phyloP scores from a whole-genome alignment of 2,113 vertebrate genomes.

The Atrichornis clamosus region DNA sequence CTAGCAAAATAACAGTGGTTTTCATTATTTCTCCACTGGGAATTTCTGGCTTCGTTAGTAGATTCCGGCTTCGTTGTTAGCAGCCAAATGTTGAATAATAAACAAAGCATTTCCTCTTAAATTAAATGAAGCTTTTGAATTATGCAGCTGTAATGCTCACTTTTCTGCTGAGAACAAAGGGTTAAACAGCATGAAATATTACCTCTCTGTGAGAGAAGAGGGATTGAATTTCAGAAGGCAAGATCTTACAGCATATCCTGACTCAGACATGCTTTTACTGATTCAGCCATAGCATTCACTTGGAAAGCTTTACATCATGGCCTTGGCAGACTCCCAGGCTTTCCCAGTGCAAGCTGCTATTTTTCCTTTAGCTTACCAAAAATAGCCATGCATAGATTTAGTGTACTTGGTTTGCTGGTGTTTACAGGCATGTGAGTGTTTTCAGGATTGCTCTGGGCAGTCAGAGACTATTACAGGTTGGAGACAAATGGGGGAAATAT shows the following conservation, averaged over 20 bases:
- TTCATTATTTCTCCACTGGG: slow-evolving; percentile 58
- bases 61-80: not conserved
- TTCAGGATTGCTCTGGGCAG: slow-evolving; percentile 53
- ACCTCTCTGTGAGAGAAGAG: not conserved
- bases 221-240: slow-evolving; percentile 46
- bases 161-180: not conserved
- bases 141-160: not conserved
- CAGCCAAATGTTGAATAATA: slow-evolving; percentile 39
- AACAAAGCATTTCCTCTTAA: slow-evolving; percentile 39
- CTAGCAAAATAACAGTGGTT: slow-evolving; percentile 55
- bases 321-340: slow-evolving; percentile 71
- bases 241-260: slow-evolving; percentile 47
- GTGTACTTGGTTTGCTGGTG: slow-evolving; percentile 61
- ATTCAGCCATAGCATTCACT: slow-evolving; percentile 70
- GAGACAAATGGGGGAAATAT: not conserved
- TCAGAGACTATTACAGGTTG: slow-evolving; percentile 16
- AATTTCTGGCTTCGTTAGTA: slow-evolving; percentile 53
- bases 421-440: slow-evolving; percentile 58
- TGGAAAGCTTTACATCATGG: slow-evolving; percentile 73
- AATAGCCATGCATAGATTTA: slow-evolving; percentile 73
- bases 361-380: slow-evolving; percentile 74
- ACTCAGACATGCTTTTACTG: slow-evolving; percentile 68
- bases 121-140: slow-evolving; percentile 12
- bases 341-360: slow-evolving; percentile 72
- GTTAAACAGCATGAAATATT: slow-evolving; percentile 7